Base-by-base conservation (phyloP, 1,140 invertebrate genomes). In the Cryptotermes secundus region DNA sequence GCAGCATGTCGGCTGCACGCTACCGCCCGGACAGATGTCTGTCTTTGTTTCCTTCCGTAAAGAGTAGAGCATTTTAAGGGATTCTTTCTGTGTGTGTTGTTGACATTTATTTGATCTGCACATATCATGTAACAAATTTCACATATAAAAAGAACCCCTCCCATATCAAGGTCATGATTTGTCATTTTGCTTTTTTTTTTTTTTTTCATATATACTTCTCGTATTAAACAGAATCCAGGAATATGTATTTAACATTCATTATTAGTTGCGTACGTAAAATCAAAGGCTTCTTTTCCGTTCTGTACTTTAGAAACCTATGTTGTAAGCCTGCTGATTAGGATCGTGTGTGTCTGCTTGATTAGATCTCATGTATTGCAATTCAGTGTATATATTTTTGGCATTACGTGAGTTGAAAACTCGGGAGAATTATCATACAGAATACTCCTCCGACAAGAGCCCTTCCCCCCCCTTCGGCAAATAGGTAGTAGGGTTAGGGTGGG, bases 231-330 rank as follows among this genome's bases (percentile, higher is more conserved):
- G 59, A 72, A 72, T 72, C 59, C 9, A 9, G 59, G 59, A 72
- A 72, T 72, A 72, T 72, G 59, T 72, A 72, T 72, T 72, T 72
- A 72, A 72, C 59, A 72, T 72, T 72, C 59, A 72, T 72, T 72
- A 72, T 72, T 3, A 3, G 59, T 72, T 72, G 26, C 59, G 26
- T n/a, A 31, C 59, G 26, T n/a, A 9, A 72, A 72, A 31, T 72
- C 59, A 72, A 31, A 72, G 26, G 59, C 59, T 72, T 72, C 59
- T 31, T 72, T 72, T 72, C 31, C n/a, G 10, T 72, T 14, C 22
- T 31, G 9, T 72, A 72, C 59, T 72, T 72, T 72, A 72, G 59
- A n/a, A 72, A 72, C 31, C 2, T 31, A 72, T 72, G 59, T 72
- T n/a, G 59, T 72, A 72, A 72, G 59, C 59, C 59, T n/a, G 59